These are phyloP conservation scores for Hirtodrosophila trivittata DNA, from an alignment of 2,888 invertebrate genomes.

Conservation along the genomic window DNA sequence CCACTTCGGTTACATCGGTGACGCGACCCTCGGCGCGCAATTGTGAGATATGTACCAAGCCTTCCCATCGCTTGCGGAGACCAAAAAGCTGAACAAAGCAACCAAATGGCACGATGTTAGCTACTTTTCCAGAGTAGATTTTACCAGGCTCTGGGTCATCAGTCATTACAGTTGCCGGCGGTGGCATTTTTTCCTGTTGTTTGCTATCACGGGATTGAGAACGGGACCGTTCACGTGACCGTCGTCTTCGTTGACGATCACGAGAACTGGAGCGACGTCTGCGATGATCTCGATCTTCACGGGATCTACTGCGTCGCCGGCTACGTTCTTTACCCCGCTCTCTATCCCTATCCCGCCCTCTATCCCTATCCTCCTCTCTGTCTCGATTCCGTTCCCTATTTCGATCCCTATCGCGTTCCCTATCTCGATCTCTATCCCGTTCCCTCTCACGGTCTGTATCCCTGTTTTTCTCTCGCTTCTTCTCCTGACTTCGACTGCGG, in stretches of 20 bases:
- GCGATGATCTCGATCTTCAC: conserved; percentile 47
- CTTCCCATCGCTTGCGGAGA: conserved; percentile 94
- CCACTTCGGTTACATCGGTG: conserved; percentile 96
- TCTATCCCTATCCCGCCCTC: conserved; percentile 31
- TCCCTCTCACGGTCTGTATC: conserved; percentile 17
- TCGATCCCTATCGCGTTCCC: conserved; percentile 29
- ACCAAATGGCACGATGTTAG: conserved; percentile 98
- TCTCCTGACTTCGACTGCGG: conserved; percentile 33
- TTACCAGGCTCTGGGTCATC: conserved; percentile 92
- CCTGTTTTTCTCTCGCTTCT: conserved; percentile 28
- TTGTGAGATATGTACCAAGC: conserved; percentile 98
- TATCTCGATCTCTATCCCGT: conserved; percentile 33
- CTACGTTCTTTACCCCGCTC: conserved; percentile 32
- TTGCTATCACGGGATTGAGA: conserved; percentile 60
- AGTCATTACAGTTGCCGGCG: conserved; percentile 84
- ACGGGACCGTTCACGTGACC: conserved; percentile 46
- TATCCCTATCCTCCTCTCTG: conserved; percentile 29
- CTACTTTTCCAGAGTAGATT: conserved; percentile 96
- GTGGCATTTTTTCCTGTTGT: conserved; percentile 76
- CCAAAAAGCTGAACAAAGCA: conserved; percentile 98
- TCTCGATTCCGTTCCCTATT: conserved; percentile 12
- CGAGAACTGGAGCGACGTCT: conserved; percentile 47
- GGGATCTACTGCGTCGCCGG: conserved; percentile 41
- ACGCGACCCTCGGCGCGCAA: conserved; percentile 96
- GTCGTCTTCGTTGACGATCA: conserved; percentile 52